Conservation (phyloP, 2,797 vertebrate genomes). For the Macropus fuliginosus region DNA sequence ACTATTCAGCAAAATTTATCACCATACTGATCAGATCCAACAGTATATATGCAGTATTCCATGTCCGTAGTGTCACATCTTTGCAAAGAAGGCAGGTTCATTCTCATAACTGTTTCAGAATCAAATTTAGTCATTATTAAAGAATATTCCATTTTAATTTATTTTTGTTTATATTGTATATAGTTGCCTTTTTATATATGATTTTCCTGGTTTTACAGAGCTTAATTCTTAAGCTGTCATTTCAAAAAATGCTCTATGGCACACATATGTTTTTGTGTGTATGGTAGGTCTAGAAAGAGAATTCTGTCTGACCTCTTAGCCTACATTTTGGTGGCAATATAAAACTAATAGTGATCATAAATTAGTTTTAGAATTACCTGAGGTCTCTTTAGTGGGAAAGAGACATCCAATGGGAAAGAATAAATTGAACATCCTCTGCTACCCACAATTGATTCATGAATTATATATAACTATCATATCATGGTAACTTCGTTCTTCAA, state of each 20-base stretch:
- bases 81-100: not conserved
- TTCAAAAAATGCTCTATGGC: not conserved
- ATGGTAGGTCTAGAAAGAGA: not conserved
- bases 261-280: not conserved
- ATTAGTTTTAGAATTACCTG: not conserved
- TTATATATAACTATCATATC: not conserved
- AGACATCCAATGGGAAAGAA: not conserved
- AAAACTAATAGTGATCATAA: not conserved
- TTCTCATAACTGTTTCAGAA: not conserved
- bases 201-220: not conserved
- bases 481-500: not conserved
- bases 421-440: not conserved
- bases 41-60: not conserved
- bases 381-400: not conserved
- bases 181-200: not conserved
- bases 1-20: not conserved
- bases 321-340: not conserved
- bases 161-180: not conserved
- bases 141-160: not conserved
- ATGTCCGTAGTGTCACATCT: not conserved
- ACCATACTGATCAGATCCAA: not conserved
- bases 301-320: not conserved
- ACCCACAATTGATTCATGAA: not conserved
- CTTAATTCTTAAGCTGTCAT: not conserved
- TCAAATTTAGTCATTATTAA: not conserved